phyloP scores from a whole-genome alignment of 1,140 invertebrate species.

The Pseudomyrmex pallidus region DNA sequence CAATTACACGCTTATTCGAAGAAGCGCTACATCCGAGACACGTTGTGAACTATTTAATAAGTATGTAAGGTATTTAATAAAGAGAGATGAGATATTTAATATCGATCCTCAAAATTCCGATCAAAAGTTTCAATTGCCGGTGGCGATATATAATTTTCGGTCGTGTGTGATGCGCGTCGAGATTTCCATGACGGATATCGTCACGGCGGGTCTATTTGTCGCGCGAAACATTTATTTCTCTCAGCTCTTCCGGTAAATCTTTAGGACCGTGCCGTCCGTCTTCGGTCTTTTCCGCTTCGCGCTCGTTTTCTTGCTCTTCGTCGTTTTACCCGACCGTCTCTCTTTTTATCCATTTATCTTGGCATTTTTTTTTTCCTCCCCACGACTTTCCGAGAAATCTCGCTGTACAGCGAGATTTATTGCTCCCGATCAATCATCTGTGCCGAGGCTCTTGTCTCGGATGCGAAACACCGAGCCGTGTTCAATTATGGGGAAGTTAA shows the following conservation, averaged over 20 bases:
- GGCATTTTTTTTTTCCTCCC: conserved; percentile 36
- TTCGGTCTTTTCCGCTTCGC: conserved; percentile 15
- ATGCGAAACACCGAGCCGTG: conserved; percentile 21
- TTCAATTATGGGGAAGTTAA: conserved; percentile 47
- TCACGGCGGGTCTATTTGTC: conserved; percentile 40
- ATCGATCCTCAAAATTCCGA: neutral
- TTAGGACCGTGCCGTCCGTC: conserved; percentile 24
- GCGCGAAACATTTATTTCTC: conserved; percentile 55
- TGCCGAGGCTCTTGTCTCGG: conserved; percentile 10
- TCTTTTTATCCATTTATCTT: conserved; percentile 54
- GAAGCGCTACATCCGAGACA: neutral
- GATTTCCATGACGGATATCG: conserved; percentile 7
- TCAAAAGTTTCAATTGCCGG: neutral
- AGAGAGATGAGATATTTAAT: conserved; percentile 17
- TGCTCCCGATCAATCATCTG: conserved; percentile 43
- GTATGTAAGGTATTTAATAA: conserved; percentile 22
- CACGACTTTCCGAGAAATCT: conserved; percentile 27
- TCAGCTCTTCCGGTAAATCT: conserved; percentile 39
- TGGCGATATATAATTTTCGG: neutral
- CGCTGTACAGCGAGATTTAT: conserved; percentile 55
- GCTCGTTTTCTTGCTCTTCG: conserved; percentile 1
- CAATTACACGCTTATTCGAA: neutral
- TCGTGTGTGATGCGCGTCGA: neutral
- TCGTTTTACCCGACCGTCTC: conserved; percentile 14
- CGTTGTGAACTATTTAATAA: neutral